Conservation (phyloP, 2,113 vertebrate species). For the Plestiodon gilberti region DNA sequence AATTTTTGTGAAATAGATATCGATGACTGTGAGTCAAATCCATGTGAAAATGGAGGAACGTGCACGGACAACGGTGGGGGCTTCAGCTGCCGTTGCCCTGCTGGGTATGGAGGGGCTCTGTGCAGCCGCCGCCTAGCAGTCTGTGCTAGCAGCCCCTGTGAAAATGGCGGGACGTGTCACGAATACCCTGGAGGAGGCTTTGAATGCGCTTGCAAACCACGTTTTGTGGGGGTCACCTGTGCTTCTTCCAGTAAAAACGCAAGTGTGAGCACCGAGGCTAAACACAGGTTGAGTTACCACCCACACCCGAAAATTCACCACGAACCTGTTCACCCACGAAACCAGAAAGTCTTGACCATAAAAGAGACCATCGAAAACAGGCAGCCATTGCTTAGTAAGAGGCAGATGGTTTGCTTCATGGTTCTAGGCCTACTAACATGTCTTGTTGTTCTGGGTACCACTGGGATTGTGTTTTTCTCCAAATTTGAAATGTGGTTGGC, state of each 20-base stretch:
- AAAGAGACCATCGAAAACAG: slow-evolving; percentile 85
- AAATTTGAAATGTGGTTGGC: slow-evolving; percentile 92
- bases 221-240: slow-evolving; percentile 83
- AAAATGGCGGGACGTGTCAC: slow-evolving; percentile 85
- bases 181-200: slow-evolving; percentile 78
- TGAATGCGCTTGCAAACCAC: slow-evolving; percentile 82
- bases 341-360: slow-evolving; percentile 86
- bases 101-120: slow-evolving; percentile 81
- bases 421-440: slow-evolving; percentile 92
- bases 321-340: slow-evolving; percentile 77
- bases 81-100: slow-evolving; percentile 86
- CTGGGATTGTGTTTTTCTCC: slow-evolving; percentile 89
- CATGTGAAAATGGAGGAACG: slow-evolving; percentile 87
- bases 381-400: slow-evolving; percentile 83
- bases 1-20: slow-evolving; percentile 85
- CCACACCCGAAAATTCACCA: slow-evolving; percentile 81
- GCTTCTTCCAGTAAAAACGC: slow-evolving; percentile 62
- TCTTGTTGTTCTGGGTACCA: slow-evolving; percentile 89
- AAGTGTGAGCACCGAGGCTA: slow-evolving; percentile 59
- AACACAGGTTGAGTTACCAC: slow-evolving; percentile 75
- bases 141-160: slow-evolving; percentile 81
- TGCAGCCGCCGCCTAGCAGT: slow-evolving; percentile 77
- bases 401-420: slow-evolving; percentile 92
- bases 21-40: slow-evolving; percentile 85
- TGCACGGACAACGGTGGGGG: slow-evolving; percentile 81